phyloP scores from a whole-genome alignment of 2,888 invertebrate genomes.

The Pyrrhia umbra region DNA sequence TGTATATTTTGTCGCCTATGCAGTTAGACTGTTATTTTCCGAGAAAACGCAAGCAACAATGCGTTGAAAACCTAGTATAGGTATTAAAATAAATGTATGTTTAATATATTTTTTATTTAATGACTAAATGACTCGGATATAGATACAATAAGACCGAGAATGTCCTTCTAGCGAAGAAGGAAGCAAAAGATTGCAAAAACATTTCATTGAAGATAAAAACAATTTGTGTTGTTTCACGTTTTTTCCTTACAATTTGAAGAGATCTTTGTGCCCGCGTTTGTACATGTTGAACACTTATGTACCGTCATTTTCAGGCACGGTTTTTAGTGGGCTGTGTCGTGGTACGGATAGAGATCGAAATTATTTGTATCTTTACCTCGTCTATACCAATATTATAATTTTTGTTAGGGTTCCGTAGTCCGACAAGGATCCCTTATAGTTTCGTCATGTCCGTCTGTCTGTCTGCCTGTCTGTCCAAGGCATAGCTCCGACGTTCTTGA shows the following conservation, averaged over 20 bases:
- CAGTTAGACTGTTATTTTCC: no score
- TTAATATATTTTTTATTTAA: background rate
- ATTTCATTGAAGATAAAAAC: constrained; percentile 51
- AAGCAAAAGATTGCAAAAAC: constrained; percentile 43
- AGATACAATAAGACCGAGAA: constrained; percentile 14
- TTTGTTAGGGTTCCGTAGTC: background rate
- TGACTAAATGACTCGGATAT: constrained; percentile 16
- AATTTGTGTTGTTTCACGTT: constrained; percentile 29
- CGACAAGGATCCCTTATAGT: no score
- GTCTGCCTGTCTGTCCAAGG: no score
- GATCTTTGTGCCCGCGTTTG: constrained; percentile 8
- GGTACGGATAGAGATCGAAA: no score
- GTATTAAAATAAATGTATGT: background rate
- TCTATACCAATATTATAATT: background rate
- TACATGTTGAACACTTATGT: background rate
- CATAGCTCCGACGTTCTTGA: no score
- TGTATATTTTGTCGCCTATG: no score
- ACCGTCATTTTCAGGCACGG: no score
- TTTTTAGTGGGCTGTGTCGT: background rate
- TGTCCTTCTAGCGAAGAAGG: constrained; percentile 43
- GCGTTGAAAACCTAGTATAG: background rate
- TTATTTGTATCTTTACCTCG: background rate
- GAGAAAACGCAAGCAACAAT: background rate
- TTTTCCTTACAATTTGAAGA: constrained; percentile 43
- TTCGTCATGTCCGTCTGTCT: no score